These are phyloP conservation scores for Drosophila pseudotakahashii DNA, from an alignment of 2,888 invertebrate species.

Conservation along the genomic window DNA sequence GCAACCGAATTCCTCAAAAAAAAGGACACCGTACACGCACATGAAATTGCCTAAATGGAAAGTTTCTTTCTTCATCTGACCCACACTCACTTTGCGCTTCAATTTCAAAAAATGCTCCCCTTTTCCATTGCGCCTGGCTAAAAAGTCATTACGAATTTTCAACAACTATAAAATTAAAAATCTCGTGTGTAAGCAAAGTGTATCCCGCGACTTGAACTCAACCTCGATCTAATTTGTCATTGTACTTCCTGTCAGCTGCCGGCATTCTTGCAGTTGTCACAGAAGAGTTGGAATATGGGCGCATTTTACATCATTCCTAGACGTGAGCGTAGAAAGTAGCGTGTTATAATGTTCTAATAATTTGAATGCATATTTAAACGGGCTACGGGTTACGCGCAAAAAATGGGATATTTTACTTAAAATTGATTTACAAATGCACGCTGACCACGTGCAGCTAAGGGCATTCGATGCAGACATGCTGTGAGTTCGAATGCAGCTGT, in stretches of 20 bases:
- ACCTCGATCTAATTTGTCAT: constrained; percentile 50
- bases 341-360: too few relatives aligned
- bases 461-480: constrained; percentile 36
- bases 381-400: too few relatives aligned
- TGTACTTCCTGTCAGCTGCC: constrained; percentile 59
- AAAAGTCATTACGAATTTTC: constrained; percentile 38
- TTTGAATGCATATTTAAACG: too few relatives aligned
- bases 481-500: constrained; percentile 54
- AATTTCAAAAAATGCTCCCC: not conserved
- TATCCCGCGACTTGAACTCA: constrained; percentile 5
- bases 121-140: not conserved
- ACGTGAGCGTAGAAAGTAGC: too few relatives aligned
- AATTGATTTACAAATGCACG: too few relatives aligned
- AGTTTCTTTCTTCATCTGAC: not conserved
- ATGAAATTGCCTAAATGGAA: constrained; percentile 16
- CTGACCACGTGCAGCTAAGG: constrained; percentile 39
- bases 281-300: not conserved
- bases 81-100: not conserved
- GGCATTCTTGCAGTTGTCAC: not conserved
- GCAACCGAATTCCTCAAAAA: constrained; percentile 6
- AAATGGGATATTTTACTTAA: too few relatives aligned
- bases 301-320: not conserved
- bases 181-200: constrained; percentile 1
- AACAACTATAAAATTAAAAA: constrained; percentile 33
- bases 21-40: constrained; percentile 26